A percentile compares a stretch with the other conserved stretches of the same genome.
Conservation (phyloP, 1,140 invertebrate species). For the Hyphantria cunea region DNA sequence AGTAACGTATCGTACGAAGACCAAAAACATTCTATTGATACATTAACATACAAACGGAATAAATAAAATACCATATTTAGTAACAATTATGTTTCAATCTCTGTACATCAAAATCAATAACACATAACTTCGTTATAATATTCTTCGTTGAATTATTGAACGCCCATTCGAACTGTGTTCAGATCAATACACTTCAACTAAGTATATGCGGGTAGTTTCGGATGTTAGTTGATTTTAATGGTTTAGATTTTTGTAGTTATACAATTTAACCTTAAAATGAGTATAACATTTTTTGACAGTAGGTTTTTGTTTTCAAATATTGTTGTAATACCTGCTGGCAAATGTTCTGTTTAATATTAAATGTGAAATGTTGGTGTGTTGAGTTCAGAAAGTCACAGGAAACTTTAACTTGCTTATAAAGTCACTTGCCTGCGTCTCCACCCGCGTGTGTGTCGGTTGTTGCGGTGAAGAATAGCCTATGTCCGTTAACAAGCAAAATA, state of each 20-base stretch:
- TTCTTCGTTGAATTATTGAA: conserved; percentile 26
- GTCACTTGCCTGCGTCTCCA: too few relatives aligned
- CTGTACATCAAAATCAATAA: conserved; percentile 17
- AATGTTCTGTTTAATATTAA: too few relatives aligned
- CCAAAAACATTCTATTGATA: not conserved
- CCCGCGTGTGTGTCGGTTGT: too few relatives aligned
- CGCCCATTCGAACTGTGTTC: conserved; percentile 6
- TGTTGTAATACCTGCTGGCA: too few relatives aligned
- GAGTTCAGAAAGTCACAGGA: too few relatives aligned
- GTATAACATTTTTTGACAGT: too few relatives aligned
- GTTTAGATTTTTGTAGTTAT: not conserved
- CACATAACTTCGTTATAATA: conserved; percentile 5
- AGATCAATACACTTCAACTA: conserved; percentile 23
- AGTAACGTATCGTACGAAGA: too few relatives aligned
- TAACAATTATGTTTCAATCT: conserved; percentile 8
- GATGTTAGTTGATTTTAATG: conserved; percentile 4
- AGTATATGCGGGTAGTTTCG: not conserved
- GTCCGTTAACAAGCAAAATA: too few relatives aligned
- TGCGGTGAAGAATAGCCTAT: too few relatives aligned
- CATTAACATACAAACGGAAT: not conserved
- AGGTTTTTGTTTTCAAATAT: too few relatives aligned
- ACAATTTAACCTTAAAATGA: not conserved
- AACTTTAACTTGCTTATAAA: too few relatives aligned
- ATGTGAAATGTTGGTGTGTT: too few relatives aligned
- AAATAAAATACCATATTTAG: conserved; percentile 5